Conservation (phyloP, 53 echinoderm and acorn worm species). For the Pentamera pediparva region DNA sequence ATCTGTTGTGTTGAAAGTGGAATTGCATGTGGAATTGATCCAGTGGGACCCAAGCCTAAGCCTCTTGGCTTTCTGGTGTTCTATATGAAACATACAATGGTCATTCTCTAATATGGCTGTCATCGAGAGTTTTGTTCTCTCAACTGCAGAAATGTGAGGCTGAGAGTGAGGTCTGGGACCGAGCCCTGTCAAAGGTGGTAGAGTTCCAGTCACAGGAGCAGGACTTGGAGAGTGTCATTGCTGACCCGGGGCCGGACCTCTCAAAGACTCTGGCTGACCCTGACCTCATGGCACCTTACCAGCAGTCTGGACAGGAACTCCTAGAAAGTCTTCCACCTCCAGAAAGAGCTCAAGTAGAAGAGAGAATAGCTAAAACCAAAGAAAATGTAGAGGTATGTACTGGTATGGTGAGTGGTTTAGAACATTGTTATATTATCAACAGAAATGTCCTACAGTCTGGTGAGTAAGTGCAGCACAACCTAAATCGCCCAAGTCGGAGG, state of each 20-base stretch:
- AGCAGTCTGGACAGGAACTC: background rate
- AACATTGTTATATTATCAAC: no score
- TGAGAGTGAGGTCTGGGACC: background rate
- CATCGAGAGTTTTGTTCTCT: no score
- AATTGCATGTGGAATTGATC: no score
- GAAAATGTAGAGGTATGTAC: conserved; percentile 11
- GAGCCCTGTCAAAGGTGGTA: background rate
- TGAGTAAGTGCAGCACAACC: no score
- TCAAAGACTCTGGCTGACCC: conserved; percentile 29
- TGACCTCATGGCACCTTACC: conserved; percentile 28
- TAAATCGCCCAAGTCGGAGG: no score
- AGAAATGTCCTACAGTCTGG: no score
- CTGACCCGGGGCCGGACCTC: conserved; percentile 26
- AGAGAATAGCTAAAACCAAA: background rate
- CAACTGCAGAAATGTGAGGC: conserved; percentile 12
- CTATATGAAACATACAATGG: no score
- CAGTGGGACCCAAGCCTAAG: no score
- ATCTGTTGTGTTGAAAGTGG: no score
- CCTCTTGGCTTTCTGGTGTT: no score
- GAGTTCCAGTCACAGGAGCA: conserved; percentile 41
- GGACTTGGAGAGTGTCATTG: conserved; percentile 47
- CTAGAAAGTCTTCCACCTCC: conserved; percentile 10
- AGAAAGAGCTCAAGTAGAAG: conserved; percentile 22
- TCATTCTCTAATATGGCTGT: no score
- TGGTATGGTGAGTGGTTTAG: no score